Evolutionary conservation across 2,113 vertebrate genomes (phyloP).

Genomic region (Siphamia tubifer): DNA sequence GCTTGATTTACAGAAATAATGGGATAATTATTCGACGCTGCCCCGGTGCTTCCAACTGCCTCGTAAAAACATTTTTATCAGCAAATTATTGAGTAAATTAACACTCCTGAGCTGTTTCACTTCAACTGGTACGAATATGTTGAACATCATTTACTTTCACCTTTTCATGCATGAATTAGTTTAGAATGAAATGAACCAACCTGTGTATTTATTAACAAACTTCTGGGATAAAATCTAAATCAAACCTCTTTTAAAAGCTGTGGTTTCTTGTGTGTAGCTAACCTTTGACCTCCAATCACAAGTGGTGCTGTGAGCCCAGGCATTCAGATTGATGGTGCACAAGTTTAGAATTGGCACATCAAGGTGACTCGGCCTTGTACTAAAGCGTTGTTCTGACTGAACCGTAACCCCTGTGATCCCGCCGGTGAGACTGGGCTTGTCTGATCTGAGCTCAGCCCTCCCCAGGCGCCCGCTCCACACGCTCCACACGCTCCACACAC

Average conservation of each 20-base stretch:
- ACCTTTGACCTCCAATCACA: constrained; percentile 21
- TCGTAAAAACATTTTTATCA: too few relatives aligned
- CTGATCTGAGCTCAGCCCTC: constrained; percentile 25
- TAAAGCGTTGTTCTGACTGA: not conserved
- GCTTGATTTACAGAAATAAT: too few relatives aligned
- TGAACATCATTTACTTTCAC: too few relatives aligned
- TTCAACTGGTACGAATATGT: too few relatives aligned
- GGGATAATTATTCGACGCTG: too few relatives aligned
- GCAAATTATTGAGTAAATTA: too few relatives aligned
- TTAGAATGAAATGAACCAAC: too few relatives aligned
- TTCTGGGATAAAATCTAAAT: not conserved
- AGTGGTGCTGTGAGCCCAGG: not conserved
- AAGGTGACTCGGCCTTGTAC: constrained; percentile 51
- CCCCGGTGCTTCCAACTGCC: too few relatives aligned
- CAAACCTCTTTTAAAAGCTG: not conserved
- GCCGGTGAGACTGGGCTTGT: not conserved
- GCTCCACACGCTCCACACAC: not conserved
- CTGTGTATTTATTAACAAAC: too few relatives aligned
- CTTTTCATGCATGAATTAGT: too few relatives aligned
- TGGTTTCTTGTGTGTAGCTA: not conserved
- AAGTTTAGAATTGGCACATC: constrained; percentile 1
- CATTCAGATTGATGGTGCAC: not conserved
- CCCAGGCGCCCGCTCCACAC: not conserved
- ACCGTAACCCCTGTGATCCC: constrained; percentile 37
- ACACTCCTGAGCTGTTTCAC: too few relatives aligned